Conservation (phyloP, 2,797 vertebrate species). For the Chelmon rostratus region DNA sequence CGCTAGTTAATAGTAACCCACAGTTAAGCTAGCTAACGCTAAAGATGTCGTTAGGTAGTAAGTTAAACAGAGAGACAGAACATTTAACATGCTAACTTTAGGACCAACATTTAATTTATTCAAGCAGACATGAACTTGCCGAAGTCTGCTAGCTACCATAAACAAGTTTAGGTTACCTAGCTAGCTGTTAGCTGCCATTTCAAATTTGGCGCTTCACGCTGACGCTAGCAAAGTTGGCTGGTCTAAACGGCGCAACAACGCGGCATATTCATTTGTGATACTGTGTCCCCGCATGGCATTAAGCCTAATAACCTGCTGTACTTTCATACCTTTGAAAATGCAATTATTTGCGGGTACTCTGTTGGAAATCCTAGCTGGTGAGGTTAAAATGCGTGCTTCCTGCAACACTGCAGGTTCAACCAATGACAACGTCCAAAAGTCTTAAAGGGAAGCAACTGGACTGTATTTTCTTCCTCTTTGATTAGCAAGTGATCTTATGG, state of each 20-base stretch:
- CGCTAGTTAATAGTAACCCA: too few relatives aligned
- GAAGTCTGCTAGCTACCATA: not conserved
- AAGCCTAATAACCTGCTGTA: fast-evolving
- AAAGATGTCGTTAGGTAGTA: too few relatives aligned
- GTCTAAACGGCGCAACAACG: not conserved
- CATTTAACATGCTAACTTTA: not conserved
- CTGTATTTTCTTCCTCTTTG: not conserved
- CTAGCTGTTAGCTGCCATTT: constrained; percentile 33
- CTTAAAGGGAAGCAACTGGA: constrained; percentile 25
- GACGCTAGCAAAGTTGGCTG: not conserved
- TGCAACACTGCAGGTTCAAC: constrained; percentile 43
- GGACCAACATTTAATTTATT: not conserved
- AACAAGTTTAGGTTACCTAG: not conserved
- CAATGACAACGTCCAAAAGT: constrained; percentile 43
- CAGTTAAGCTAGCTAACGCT: not conserved
- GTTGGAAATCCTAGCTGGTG: not conserved
- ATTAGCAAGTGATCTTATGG: too few relatives aligned
- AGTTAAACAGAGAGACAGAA: not conserved
- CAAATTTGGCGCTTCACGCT: constrained; percentile 70
- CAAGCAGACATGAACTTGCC: not conserved
- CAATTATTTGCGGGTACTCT: not conserved
- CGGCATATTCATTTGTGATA: fast-evolving
- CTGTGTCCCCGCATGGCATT: fast-evolving
- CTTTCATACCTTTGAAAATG: not conserved
- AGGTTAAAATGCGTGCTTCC: constrained; percentile 32